These are phyloP conservation scores for Cheilosia vernalis DNA, from an alignment of 2,888 invertebrate species.

Conservation along the genomic window DNA sequence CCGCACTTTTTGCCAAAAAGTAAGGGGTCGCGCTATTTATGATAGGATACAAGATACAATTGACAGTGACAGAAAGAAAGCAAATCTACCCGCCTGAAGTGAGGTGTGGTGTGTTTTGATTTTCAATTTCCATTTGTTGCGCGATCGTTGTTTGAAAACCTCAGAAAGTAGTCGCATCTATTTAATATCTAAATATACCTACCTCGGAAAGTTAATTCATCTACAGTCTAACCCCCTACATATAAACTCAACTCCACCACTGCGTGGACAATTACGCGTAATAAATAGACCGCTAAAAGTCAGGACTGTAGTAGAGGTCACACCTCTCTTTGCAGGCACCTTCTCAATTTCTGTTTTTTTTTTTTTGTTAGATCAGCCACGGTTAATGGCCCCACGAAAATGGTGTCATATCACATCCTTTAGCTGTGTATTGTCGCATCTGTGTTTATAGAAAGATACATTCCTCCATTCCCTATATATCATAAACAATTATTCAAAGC, in stretches of 20 bases:
- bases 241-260: neutral
- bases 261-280: conserved; percentile 19
- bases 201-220: no score
- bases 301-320: neutral
- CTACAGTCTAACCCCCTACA: neutral
- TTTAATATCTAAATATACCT: no score
- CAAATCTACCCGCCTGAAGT: no score
- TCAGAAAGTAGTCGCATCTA: no score
- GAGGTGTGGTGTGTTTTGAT: no score
- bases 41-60: no score
- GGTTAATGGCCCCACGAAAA: conserved; percentile 24
- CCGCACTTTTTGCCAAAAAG: no score
- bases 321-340: conserved; percentile 1
- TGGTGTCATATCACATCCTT: conserved; percentile 56
- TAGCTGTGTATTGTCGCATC: conserved; percentile 28
- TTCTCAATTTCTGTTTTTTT: neutral
- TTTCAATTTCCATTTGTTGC: no score
- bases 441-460: conserved; percentile 31
- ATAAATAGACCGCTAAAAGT: no score
- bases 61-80: no score
- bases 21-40: no score
- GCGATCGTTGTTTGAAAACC: no score
- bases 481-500: conserved; percentile 62
- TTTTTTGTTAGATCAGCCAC: conserved; percentile 11
- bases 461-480: conserved; percentile 22